Base-by-base conservation (phyloP, 2,888 invertebrate genomes). In the Anthophora plumipes region DNA sequence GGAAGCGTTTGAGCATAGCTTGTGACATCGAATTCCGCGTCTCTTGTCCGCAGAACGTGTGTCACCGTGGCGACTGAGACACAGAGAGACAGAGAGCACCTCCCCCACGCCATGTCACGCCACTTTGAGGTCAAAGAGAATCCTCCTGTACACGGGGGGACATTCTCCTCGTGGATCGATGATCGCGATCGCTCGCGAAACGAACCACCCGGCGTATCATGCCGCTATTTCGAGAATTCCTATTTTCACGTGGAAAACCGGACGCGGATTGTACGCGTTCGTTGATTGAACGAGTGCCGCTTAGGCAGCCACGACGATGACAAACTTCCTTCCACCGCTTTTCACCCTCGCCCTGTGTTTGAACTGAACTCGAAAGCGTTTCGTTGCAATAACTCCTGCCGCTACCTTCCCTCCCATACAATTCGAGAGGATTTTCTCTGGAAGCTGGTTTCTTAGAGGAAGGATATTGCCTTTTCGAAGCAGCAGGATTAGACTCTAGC, bases 1-100 rank as follows among this genome's bases (percentile, higher is more conserved):
- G 68, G 46, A 77, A 84, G 82, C 86, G 89, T 86, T 87, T 83
- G 82, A 88, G 87, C 82, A 85, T 86, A 71, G 76, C 60, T 31
- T 31, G 31, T 60, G 63, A 54, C 78, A 79, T 87, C 78, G 84
- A 86, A 89, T 86, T 87, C 84, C 86, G 71, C 77, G 76, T 73
- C 66, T 75, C 48, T 37, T 17, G 25, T 39, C 61, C 22, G 31
- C 25, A 22, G 20, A 31, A 22, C 11, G 31, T 39, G n/a, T 50
- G 52, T 37, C 22, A 22, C 11, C 25, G 20, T 14, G 9, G 20
- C 1, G 46, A 7, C 37, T 59, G 22, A 39, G 43, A 48, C 50
- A 39, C 59, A 66, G 50, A 52, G 48, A 72, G n/a, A 52, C 59
- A 46, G n/a, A n/a, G n/a, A n/a, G n/a, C n/a, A n/a, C n/a, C n/a